These are phyloP conservation scores for Cyprinodon tularosa DNA, from an alignment of 2,113 vertebrate genomes.

Conservation along the genomic window DNA sequence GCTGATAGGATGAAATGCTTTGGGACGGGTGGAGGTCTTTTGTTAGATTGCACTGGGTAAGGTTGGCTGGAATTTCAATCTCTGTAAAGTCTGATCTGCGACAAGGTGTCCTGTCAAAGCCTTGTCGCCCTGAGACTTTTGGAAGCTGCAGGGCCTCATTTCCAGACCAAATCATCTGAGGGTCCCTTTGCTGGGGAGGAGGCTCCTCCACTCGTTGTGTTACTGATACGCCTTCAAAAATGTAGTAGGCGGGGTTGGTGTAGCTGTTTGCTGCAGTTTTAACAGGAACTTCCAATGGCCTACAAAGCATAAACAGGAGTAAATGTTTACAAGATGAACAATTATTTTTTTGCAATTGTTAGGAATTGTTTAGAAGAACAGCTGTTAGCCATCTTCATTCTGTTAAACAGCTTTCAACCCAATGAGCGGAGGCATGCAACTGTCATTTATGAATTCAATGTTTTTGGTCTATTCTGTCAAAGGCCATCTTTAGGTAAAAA, in stretches of 20 bases:
- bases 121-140: constrained; percentile 58
- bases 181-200: constrained; percentile 53
- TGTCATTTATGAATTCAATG: no score
- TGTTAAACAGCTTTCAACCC: no score
- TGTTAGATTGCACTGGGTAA: constrained; percentile 61
- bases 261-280: constrained; percentile 76
- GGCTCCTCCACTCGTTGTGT: constrained; percentile 44
- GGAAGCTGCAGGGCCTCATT: constrained; percentile 80
- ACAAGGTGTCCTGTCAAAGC: constrained; percentile 61
- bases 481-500: no score
- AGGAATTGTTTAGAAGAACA: no score
- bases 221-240: constrained; percentile 84
- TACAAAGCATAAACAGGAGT: constrained; percentile 41
- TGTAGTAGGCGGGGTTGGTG: constrained; percentile 90
- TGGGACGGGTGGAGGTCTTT: constrained; percentile 57
- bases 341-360: no score
- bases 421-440: no score
- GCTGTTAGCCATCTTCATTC: no score
- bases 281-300: constrained; percentile 69
- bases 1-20: constrained; percentile 78
- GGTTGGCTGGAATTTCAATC: constrained; percentile 81
- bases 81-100: constrained; percentile 81
- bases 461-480: no score
- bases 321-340: no score
- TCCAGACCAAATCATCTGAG: constrained; percentile 72